Evolutionary conservation across 2,888 invertebrate species (phyloP), one percentile per base, ranked within the genome.

Genomic region (Drosophila greeni): DNA sequence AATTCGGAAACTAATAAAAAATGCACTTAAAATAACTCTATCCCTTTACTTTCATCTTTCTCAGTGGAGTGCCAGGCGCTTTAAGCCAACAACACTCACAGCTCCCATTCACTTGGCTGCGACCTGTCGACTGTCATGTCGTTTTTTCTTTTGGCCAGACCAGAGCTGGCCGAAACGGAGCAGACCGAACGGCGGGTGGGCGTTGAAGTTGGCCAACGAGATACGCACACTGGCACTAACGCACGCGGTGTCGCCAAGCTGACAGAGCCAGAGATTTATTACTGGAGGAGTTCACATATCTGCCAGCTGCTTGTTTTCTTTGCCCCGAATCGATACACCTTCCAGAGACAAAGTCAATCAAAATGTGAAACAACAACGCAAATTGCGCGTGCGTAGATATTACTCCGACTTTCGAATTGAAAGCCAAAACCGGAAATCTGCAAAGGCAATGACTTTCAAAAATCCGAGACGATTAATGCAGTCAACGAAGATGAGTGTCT

Each of bases 251-350:
- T 69, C 73, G 65, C 57, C 57, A 26, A 64, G 51, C 54, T 73
- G 70, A 68, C 70, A 48, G 57, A 66, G 57, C 48, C 47, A 36
- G 60, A 53, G 75, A 78, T 76, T 76, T 73, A 76, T 76, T 61
- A 48, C 66, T 67, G 47, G 48, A 56, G 53, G 39, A 34, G 58
- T 62, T 56, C 47, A 37, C 45, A 57, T 54, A 61, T 53, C 53
- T 54, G 43, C 26, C 45, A 40, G 33, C 26, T 52, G 51, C 40
- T 36, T 62, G 36, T 52, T 34, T 45, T 34, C 52, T 60, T 60
- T 40, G 26, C 36, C 31, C 24, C 60, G 55, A 59, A 70, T 48
- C 58, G 56, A 54, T 60, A 58, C 53, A 67, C 60, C 65, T 62
- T 66, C 40, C 39, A 57, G 29, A 59, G 42, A 39, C 59, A 66